Conservation (phyloP, 2,797 vertebrate genomes). For the Alauda arvensis region DNA sequence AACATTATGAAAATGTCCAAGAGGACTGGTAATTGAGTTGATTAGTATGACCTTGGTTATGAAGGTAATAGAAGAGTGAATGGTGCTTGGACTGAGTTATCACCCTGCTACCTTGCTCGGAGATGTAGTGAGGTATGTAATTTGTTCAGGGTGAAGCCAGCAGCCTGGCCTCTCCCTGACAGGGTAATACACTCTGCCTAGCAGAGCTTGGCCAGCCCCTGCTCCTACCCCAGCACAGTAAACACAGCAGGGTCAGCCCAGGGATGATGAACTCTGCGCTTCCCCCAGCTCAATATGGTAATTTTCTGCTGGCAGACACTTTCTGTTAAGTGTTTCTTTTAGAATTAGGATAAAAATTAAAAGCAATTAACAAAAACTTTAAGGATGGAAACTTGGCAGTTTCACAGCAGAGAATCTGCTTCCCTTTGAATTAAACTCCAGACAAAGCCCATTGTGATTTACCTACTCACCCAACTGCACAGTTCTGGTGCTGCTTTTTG, state of each 20-base stretch:
- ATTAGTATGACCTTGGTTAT: slow-evolving; percentile 98
- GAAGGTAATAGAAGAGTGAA: slow-evolving; percentile 85
- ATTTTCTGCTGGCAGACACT: slow-evolving; percentile 5
- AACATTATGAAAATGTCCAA: slow-evolving; percentile 97
- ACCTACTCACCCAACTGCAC: neutral
- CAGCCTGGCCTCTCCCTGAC: slow-evolving; percentile 73
- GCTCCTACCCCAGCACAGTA: slow-evolving; percentile 60
- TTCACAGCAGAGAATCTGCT: neutral
- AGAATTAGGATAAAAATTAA: slow-evolving; percentile 10
- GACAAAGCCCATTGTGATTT: neutral
- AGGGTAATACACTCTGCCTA: slow-evolving; percentile 77
- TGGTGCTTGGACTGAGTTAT: slow-evolving; percentile 88
- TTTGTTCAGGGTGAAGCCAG: slow-evolving; percentile 80
- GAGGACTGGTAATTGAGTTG: slow-evolving; percentile 96
- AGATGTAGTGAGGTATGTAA: slow-evolving; percentile 70
- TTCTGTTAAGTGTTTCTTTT: neutral
- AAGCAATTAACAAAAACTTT: neutral
- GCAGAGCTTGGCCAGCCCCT: slow-evolving; percentile 74
- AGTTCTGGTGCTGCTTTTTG: neutral
- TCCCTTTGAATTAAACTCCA: neutral
- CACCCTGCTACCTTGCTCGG: slow-evolving; percentile 72
- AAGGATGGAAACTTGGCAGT: neutral
- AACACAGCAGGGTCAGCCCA: slow-evolving; percentile 63
- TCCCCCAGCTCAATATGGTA: neutral
- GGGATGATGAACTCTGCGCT: slow-evolving; percentile 33